A percentile compares a stretch with the other conserved stretches of the same genome.
Conservation (phyloP, 2,797 vertebrate species). For the Brotula barbata region DNA sequence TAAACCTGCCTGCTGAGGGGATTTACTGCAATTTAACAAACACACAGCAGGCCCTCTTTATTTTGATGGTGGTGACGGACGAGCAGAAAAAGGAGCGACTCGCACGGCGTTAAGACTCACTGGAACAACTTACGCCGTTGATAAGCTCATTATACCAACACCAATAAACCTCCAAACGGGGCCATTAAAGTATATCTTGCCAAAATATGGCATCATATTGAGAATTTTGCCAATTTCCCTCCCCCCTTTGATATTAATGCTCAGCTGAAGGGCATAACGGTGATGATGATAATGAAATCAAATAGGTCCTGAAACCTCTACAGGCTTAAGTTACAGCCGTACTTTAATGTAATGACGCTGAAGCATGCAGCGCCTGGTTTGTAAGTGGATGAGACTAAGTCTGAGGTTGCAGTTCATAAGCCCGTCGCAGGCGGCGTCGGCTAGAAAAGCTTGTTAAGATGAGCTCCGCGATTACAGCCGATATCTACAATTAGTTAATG, state of each 20-base stretch:
- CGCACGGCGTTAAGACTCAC: slow-evolving; percentile 6
- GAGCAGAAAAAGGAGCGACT: slow-evolving; percentile 27
- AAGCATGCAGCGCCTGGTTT: slow-evolving; percentile 49
- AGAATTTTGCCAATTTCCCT: background rate
- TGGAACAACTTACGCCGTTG: slow-evolving; percentile 11
- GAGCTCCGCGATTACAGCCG: slow-evolving; percentile 46
- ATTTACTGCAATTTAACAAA: slow-evolving; percentile 17
- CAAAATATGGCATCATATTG: too few relatives aligned
- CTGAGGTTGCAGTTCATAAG: slow-evolving; percentile 22
- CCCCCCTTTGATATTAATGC: slow-evolving; percentile 5
- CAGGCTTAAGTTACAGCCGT: slow-evolving; percentile 39
- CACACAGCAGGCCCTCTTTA: slow-evolving; percentile 1
- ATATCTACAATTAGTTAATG: slow-evolving; percentile 35
- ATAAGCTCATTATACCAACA: slow-evolving; percentile 9
- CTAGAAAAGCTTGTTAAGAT: slow-evolving; percentile 58
- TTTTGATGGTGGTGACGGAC: slow-evolving; percentile 21
- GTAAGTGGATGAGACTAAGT: slow-evolving; percentile 31
- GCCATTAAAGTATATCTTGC: too few relatives aligned
- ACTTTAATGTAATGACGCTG: slow-evolving; percentile 46
- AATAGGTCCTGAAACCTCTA: slow-evolving; percentile 49
- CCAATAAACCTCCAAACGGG: background rate
- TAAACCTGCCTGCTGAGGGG: slow-evolving; percentile 50
- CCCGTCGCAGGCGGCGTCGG: background rate
- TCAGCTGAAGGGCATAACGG: slow-evolving; percentile 24
- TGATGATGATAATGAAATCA: slow-evolving; percentile 43